These are phyloP conservation scores for Pangasius sanitwongsei DNA, from an alignment of 2,797 vertebrate species.

Conservation along the genomic window DNA sequence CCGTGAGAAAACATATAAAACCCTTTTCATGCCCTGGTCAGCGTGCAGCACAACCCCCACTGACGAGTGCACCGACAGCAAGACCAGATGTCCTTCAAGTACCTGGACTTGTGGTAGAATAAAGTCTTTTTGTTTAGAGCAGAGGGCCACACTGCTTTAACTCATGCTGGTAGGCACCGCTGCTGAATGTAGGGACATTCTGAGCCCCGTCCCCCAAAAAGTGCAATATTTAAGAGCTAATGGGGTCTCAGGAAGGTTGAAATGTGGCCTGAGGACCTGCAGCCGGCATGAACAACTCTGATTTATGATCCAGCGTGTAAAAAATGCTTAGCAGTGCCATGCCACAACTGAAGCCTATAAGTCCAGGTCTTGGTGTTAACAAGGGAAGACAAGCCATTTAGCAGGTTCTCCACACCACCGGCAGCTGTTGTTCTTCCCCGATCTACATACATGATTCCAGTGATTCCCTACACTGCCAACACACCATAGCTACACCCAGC, in stretches of 20 bases:
- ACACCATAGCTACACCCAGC: slow-evolving; percentile 19
- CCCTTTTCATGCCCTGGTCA: slow-evolving; percentile 37
- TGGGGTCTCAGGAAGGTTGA: slow-evolving; percentile 60
- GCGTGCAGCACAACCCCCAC: slow-evolving; percentile 22
- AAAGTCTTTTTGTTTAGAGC: slow-evolving; percentile 21
- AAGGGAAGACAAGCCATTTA: slow-evolving; percentile 59
- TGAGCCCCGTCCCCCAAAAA: slow-evolving; percentile 35
- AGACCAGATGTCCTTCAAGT: slow-evolving; percentile 52
- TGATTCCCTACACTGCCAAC: slow-evolving; percentile 15
- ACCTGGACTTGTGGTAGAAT: slow-evolving; percentile 38
- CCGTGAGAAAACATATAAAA: slow-evolving; percentile 64
- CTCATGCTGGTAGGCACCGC: neutral
- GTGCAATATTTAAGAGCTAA: slow-evolving; percentile 54
- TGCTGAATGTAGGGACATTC: slow-evolving; percentile 1
- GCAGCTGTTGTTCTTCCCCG: slow-evolving; percentile 50
- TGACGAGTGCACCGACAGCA: slow-evolving; percentile 45
- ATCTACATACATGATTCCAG: slow-evolving; percentile 52
- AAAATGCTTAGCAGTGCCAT: slow-evolving; percentile 55
- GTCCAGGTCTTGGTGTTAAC: slow-evolving; percentile 59
- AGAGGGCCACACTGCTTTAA: slow-evolving; percentile 20
- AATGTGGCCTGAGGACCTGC: slow-evolving; percentile 56
- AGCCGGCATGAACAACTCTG: slow-evolving; percentile 51
- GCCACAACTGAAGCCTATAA: slow-evolving; percentile 62
- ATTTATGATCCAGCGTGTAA: slow-evolving; percentile 64
- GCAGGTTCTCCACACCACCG: slow-evolving; percentile 52